phyloP scores from a whole-genome alignment of 2,797 vertebrate genomes.

The Coregonus sp. region DNA sequence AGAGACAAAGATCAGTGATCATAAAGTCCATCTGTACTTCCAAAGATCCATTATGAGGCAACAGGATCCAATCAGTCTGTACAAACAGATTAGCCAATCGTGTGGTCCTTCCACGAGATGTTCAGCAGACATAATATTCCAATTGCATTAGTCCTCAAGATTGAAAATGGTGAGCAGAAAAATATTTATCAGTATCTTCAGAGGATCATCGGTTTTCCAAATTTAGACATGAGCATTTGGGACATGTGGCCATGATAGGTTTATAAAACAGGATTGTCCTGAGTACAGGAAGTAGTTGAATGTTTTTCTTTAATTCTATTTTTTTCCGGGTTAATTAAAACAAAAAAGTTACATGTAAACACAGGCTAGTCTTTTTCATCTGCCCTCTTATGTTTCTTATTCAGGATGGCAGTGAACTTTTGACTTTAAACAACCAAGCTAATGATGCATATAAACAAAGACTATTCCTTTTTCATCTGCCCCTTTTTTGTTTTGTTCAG shows the following conservation, averaged over 20 bases:
- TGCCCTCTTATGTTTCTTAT: background rate
- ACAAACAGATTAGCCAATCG: background rate
- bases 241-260: background rate
- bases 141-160: slow-evolving; percentile 2
- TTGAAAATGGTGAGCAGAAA: background rate
- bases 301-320: background rate
- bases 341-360: background rate
- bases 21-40: slow-evolving; percentile 1
- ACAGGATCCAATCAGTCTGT: background rate
- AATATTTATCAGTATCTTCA: background rate
- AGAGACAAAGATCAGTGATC: background rate
- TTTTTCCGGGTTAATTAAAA: too few relatives aligned
- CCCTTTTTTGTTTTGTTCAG: background rate
- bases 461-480: background rate
- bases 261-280: background rate
- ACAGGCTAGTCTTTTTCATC: background rate
- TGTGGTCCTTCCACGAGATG: background rate
- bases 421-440: too few relatives aligned
- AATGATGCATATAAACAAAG: background rate
- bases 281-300: background rate
- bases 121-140: background rate
- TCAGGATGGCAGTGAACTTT: background rate
- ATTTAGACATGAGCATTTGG: background rate
- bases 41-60: background rate
- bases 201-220: background rate